Evolutionary conservation across 2,797 vertebrate species (phyloP).

Genomic region (Rhabdophis nuchalis): DNA sequence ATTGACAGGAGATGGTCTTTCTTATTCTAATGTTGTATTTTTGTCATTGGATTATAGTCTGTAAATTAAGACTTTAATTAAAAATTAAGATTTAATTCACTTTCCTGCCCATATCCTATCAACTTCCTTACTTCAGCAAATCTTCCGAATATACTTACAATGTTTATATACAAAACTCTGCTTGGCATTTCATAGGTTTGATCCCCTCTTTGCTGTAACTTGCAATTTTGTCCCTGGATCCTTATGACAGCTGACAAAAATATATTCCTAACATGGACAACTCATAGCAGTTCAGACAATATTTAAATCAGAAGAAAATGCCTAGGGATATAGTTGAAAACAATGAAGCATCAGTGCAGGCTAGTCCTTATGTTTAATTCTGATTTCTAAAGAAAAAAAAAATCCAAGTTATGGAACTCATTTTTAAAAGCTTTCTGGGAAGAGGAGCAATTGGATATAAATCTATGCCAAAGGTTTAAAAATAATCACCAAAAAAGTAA

Average conservation of each 20-base stretch:
- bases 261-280: constrained; percentile 8
- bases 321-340: constrained; percentile 28
- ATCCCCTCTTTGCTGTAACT: not conserved
- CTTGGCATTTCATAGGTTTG: not conserved
- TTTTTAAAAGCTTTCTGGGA: constrained; percentile 34
- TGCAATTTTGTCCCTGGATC: not conserved
- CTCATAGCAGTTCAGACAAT: constrained; percentile 4
- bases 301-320: constrained; percentile 39
- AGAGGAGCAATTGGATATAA: constrained; percentile 27
- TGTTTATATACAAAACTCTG: not conserved
- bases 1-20: not conserved
- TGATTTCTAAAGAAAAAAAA: constrained; percentile 43
- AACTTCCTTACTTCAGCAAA: not conserved
- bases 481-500: constrained; percentile 55
- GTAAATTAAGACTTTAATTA: not conserved
- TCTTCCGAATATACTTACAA: not conserved
- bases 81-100: not conserved
- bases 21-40: not conserved
- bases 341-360: not conserved
- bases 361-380: constrained; percentile 19
- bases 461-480: constrained; percentile 52
- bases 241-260: not conserved
- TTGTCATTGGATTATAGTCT: not conserved
- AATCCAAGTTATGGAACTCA: constrained; percentile 52
- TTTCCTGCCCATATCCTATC: not conserved